Conservation (phyloP, 2,888 invertebrate genomes). For the Aleiodes alternator region DNA sequence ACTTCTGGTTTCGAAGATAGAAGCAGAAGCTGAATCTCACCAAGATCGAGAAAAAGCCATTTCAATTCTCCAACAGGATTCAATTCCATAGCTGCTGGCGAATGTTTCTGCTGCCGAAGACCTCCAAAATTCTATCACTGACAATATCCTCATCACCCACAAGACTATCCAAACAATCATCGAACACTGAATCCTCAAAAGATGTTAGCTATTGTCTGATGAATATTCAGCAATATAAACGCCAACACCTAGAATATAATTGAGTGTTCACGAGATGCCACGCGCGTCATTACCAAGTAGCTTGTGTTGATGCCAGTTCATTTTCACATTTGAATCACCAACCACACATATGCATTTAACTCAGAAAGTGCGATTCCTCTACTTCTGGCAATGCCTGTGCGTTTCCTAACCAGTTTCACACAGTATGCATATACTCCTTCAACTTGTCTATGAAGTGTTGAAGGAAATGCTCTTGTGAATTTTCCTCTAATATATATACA, state of each 20-base stretch:
- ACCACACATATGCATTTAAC: slow-evolving; percentile 34
- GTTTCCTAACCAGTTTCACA: background rate
- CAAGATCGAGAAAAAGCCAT: background rate
- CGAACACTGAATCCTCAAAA: slow-evolving; percentile 55
- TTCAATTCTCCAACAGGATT: slow-evolving; percentile 9
- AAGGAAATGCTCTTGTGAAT: slow-evolving; percentile 12
- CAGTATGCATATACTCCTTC: slow-evolving; percentile 1
- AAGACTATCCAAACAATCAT: background rate
- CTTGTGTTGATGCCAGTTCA: slow-evolving; percentile 70
- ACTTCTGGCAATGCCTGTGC: slow-evolving; percentile 24
- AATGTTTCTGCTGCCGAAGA: no score
- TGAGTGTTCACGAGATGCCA: slow-evolving; percentile 39
- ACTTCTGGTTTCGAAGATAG: no score
- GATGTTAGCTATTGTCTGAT: slow-evolving; percentile 67
- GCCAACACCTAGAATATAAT: slow-evolving; percentile 52
- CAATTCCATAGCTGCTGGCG: slow-evolving; percentile 3
- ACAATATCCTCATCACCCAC: background rate
- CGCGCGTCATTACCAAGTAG: slow-evolving; percentile 66
- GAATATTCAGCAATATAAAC: no score
- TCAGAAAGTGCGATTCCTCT: slow-evolving; percentile 21
- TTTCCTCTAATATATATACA: background rate
- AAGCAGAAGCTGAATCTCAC: no score
- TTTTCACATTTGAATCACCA: slow-evolving; percentile 68
- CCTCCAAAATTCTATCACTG: no score
- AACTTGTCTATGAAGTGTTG: slow-evolving; percentile 25